These are phyloP conservation scores for Scaptomyza montana DNA, from an alignment of 1,140 invertebrate species.

Conservation along the genomic window DNA sequence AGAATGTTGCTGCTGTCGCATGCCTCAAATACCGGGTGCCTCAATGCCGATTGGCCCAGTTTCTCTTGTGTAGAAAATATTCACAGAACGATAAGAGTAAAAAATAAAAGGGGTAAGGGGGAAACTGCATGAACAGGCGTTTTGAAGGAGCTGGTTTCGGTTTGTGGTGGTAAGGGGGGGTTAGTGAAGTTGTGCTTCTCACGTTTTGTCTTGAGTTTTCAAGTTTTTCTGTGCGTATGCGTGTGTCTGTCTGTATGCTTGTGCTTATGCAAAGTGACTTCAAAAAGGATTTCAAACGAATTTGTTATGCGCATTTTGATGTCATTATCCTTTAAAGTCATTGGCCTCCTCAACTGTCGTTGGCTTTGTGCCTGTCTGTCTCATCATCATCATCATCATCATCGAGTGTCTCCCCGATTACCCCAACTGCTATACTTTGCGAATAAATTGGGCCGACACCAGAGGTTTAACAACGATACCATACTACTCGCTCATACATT, in stretches of 20 bases:
- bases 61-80: background rate
- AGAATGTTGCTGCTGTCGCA: slow-evolving; percentile 11
- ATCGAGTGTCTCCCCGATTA: slow-evolving; percentile 19
- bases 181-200: slow-evolving; percentile 5
- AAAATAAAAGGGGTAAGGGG: too few species aligned
- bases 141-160: background rate
- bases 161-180: background rate
- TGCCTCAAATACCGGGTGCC: background rate
- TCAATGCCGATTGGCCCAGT: slow-evolving; percentile 27
- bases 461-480: background rate
- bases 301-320: slow-evolving; percentile 74
- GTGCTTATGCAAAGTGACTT: slow-evolving; percentile 61
- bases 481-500: slow-evolving; percentile 8
- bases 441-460: slow-evolving; percentile 13
- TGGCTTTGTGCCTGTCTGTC: background rate
- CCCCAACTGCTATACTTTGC: background rate
- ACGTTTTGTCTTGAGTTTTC: slow-evolving; percentile 34
- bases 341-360: slow-evolving; percentile 41
- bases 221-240: slow-evolving; percentile 18
- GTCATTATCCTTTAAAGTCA: slow-evolving; percentile 72
- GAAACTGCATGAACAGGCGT: background rate
- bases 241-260: slow-evolving; percentile 14
- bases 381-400: slow-evolving; percentile 45
- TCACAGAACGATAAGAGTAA: background rate
- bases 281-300: slow-evolving; percentile 71